Evolutionary conservation across 2,113 vertebrate genomes (phyloP), one percentile per base, ranked within the genome.

Genomic region (Mellivora capensis): DNA sequence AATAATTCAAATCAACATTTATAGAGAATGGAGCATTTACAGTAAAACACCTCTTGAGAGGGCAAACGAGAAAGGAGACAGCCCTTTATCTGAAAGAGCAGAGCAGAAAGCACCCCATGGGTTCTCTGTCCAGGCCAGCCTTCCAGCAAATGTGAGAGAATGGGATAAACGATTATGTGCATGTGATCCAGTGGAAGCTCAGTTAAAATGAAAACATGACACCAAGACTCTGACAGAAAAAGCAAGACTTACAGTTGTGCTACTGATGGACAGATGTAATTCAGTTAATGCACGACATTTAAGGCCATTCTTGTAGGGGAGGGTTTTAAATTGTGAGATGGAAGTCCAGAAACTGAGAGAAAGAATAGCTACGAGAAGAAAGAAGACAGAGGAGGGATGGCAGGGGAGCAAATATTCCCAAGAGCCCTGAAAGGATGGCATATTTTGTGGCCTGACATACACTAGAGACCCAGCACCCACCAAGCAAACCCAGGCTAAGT

Each of bases 71-170:
- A 77, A 62, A n/a, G 31, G 25, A 79, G 54, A 87, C 0, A 7
- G 23, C 21, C 6, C 13, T 90, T 86, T 39, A 61, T n/a, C 54
- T 47, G 21, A 64, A 85, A 87, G n/a, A 34, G 57, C 9, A 34
- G 85, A 31, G 18, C 6, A 29, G 17, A 23, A 64, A 86, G 42
- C 0, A 3, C 4, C 14, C 7, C 6, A 49, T 0, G 2, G n/a
- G 23, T 42, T 93, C 59, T 85, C 18, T 37, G 71, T 39, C 18
- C 54, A 87, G 49, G 42, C 31, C 18, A 31, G 37, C 6, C 42
- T 87, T 94, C n/a, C 18, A 15, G n/a, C 20, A 49, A 49, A 25
- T 15, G 37, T 14, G 7, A 82, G 47, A 77, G 11, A 81, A 77
- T 5, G 27, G 54, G 80, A 47, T 79, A 54, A 77, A 64, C 14